phyloP scores from a whole-genome alignment of 1,140 invertebrate genomes.

The Colletes gigas region DNA sequence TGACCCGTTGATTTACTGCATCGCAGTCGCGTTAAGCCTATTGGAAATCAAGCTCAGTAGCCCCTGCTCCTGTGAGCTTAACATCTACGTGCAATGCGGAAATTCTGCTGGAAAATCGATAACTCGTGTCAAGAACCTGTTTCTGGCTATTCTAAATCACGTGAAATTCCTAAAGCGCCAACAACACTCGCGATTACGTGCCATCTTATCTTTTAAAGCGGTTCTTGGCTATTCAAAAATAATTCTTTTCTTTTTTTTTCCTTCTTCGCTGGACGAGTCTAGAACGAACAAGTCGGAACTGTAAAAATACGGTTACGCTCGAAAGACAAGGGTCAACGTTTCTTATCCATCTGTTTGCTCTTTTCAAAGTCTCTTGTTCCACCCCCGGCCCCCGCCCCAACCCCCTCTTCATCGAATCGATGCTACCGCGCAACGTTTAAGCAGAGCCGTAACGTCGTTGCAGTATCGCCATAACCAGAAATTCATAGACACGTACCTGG shows the following conservation, averaged over 20 bases:
- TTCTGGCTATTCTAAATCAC: slow-evolving; percentile 29
- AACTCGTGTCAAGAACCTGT: slow-evolving; percentile 52
- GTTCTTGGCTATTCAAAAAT: not conserved
- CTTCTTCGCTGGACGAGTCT: too few relatives aligned
- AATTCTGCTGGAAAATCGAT: slow-evolving; percentile 61
- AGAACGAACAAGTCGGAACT: not conserved
- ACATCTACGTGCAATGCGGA: slow-evolving; percentile 49
- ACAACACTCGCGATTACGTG: not conserved
- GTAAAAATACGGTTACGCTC: not conserved
- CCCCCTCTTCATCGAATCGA: slow-evolving; percentile 20
- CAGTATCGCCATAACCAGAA: slow-evolving; percentile 75
- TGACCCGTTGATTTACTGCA: slow-evolving; percentile 29
- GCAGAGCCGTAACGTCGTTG: slow-evolving; percentile 42
- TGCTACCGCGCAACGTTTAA: not conserved
- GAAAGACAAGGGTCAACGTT: not conserved
- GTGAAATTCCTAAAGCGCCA: not conserved
- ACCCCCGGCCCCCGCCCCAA: too few relatives aligned
- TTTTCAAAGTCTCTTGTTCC: not conserved
- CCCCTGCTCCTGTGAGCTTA: slow-evolving; percentile 25
- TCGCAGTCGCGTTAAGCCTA: slow-evolving; percentile 31
- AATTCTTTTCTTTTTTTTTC: not conserved
- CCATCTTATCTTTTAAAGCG: too few relatives aligned
- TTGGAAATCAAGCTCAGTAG: slow-evolving; percentile 48
- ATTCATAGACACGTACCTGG: slow-evolving; percentile 77
- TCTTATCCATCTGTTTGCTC: not conserved